A percentile compares a stretch with the other conserved stretches of the same genome.
Conservation (phyloP, 2,113 vertebrate genomes). For the Sorex araneus region DNA sequence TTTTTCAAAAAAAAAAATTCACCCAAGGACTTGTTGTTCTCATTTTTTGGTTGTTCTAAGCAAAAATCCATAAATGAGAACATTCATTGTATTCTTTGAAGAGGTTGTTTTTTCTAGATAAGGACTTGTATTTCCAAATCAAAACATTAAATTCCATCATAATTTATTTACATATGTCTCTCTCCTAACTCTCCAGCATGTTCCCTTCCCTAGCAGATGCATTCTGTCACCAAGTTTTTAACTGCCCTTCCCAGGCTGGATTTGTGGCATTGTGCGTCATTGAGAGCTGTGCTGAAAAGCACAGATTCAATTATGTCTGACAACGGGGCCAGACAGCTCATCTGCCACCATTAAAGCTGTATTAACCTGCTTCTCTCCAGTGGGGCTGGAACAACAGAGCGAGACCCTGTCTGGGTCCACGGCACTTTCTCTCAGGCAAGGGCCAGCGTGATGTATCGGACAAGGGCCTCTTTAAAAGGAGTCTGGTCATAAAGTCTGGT, state of each 20-base stretch:
- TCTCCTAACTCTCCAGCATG: not conserved
- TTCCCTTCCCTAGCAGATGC: constrained; percentile 4
- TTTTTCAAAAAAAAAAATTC: too few relatives aligned
- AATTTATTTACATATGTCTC: not conserved
- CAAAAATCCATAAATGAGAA: not conserved
- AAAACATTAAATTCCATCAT: constrained; percentile 30
- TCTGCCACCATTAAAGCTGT: constrained; percentile 74
- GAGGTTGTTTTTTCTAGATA: not conserved
- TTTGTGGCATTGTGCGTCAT: constrained; percentile 77
- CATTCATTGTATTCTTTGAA: not conserved
- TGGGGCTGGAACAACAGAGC: not conserved
- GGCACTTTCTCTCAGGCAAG: constrained; percentile 62
- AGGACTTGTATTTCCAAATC: constrained; percentile 8
- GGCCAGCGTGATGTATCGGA: not conserved
- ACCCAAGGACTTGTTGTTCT: not conserved
- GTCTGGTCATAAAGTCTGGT: not conserved
- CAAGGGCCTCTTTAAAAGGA: constrained; percentile 20
- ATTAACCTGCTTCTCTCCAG: constrained; percentile 72
- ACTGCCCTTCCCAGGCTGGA: constrained; percentile 59
- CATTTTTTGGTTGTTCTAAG: not conserved
- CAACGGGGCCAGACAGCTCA: constrained; percentile 72
- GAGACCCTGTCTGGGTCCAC: constrained; percentile 68
- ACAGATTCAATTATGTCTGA: constrained; percentile 76
- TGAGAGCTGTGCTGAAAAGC: constrained; percentile 69
- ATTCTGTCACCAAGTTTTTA: constrained; percentile 57